Evolutionary conservation across 2,113 vertebrate species (phyloP), one percentile per base, ranked within the genome.

Genomic region (Sarotherodon lohbergeri): DNA sequence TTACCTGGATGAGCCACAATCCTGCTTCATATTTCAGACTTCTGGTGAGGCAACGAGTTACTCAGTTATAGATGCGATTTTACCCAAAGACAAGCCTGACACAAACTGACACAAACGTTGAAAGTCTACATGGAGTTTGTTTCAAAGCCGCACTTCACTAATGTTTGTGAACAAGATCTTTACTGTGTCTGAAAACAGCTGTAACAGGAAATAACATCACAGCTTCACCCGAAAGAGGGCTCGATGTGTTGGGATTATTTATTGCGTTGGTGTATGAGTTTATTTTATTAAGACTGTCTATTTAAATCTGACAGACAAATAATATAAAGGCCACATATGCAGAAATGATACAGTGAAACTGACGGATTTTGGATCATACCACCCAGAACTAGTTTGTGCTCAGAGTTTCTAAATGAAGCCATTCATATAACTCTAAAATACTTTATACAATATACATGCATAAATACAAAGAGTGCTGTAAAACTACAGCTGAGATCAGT

Each of bases 121-220:
- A 66, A 0, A 66, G 34, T 39, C 61, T n/a, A 66, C 29, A 13
- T 39, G 34, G 32, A 66, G 34, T 39, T 66, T 66, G 61, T 66
- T 66, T 66, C 61, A 66, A 36, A 66, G 61, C 61, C 10, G 61
- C 32, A 66, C 61, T 39, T 66, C 34, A 66, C 61, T 66, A 39
- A 39, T 22, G 61, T 66, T 66, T 39, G 61, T 5, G 6, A 39
- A 66, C 61, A 36, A n/a, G 34, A 66, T 3, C 32, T 66, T 39
- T 36, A 66, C 17, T 19, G 61, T 66, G 59, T 36, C 59, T n/a
- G 61, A 66, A 66, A 39, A 66, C 10, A 66, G 34, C 61, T n/a
- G 61, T 12, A 39, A 66, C 61, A 66, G 17, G 10, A 66, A 12
- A 66, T 66, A 39, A 66, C 32, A 39, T 66, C 61, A 66, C 61